Percentiles rank a stretch among this genome's conserved stretches.
Conservation (phyloP, 1,140 invertebrate species). For the Camponotus pennsylvanicus region DNA sequence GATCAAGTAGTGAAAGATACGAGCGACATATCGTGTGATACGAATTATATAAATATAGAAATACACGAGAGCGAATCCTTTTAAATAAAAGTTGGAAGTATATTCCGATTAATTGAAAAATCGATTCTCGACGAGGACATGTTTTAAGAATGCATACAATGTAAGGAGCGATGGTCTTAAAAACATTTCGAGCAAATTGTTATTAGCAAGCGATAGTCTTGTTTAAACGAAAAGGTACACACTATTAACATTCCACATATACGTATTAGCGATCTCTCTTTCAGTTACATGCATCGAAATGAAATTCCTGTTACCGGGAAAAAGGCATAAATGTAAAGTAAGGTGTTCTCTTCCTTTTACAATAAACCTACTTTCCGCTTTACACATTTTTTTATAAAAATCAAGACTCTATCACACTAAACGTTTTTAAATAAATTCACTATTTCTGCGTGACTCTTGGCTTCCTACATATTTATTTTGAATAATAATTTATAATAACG, state of each 20-base stretch:
- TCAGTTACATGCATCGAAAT: constrained; percentile 22
- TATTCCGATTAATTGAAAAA: constrained; percentile 8
- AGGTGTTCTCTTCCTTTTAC: constrained; percentile 40
- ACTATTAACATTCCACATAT: neutral
- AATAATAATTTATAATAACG: constrained; percentile 34
- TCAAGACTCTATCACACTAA: neutral
- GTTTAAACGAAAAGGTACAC: neutral
- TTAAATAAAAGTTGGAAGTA: constrained; percentile 11
- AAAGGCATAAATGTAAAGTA: constrained; percentile 31
- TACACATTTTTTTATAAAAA: constrained; percentile 13
- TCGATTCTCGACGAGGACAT: constrained; percentile 14
- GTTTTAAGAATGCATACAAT: neutral
- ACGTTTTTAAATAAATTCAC: constrained; percentile 35
- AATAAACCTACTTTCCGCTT: constrained; percentile 27
- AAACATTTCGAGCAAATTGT: constrained; percentile 17
- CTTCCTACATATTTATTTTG: constrained; percentile 53
- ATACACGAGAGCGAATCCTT: neutral
- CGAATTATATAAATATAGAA: constrained; percentile 8
- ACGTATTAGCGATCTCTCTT: neutral
- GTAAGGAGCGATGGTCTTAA: constrained; percentile 1
- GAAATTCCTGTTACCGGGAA: constrained; percentile 9
- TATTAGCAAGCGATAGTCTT: constrained; percentile 15
- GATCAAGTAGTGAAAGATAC: constrained; percentile 1
- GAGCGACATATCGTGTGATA: constrained; percentile 16
- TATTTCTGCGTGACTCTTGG: constrained; percentile 33